Base-by-base conservation (phyloP, 2,113 vertebrate genomes). In the Rhineura floridana region DNA sequence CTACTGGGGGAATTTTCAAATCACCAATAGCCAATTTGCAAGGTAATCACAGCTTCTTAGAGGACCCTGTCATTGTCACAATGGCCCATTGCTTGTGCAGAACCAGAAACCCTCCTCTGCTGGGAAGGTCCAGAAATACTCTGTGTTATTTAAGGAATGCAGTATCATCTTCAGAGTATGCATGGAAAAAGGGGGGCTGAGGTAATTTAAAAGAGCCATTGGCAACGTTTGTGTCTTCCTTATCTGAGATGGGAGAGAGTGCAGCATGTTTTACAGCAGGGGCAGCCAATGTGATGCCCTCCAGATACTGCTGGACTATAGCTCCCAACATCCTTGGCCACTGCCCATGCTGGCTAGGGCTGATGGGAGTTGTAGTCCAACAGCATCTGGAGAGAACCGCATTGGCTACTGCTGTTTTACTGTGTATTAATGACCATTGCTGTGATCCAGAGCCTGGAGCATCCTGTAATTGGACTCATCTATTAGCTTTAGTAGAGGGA, bases 11-110 rank as follows among this genome's bases (percentile, higher is more conserved):
- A 94, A 94, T 99, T 90, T 98, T 99, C 93, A 99, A 99, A 94
- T 96, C 98, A 75, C 98, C 99, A 85, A 98, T 99, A 92, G 95
- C 98, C 86, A 97, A 97, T 91, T 91, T 99, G 88, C 98, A 98
- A 97, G 98, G 98, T 99, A 97, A 97, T 91, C 39, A n/a, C 84
- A 15, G 12, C 87, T 91, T 89, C 7, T 65, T 11, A 77, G 87
- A 81, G 44, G 81, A 19, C 15, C 69, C 89, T 44, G 65, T 39
- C 1, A 1, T 6, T 1, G 72, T 42, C 48, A 36, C 28, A 13
- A 9, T 10, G 8, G 3, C 2, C 50, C 15, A 1, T 9, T 15
- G 6, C 39, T 62, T 50, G 59, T 28, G 23, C 65, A n/a, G 17
- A 62, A 46, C 50, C 5, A 33, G n/a, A 42, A 63, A 9, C 39